Evolutionary conservation across 2,113 vertebrate species (phyloP).

Genomic region (Istiophorus platypterus): DNA sequence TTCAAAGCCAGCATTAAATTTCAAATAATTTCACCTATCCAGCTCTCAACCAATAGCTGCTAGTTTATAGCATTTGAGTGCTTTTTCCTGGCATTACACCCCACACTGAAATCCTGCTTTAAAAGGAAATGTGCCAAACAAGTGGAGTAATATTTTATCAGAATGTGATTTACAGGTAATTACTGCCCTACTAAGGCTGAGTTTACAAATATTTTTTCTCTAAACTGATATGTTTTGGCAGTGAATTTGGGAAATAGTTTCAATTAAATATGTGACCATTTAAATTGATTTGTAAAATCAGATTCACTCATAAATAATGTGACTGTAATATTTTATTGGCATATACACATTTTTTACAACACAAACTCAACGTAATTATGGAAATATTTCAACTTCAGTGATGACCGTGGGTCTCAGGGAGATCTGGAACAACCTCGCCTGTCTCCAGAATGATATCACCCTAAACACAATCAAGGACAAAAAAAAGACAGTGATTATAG

Average conservation of each 20-base stretch:
- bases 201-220: background rate
- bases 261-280: background rate
- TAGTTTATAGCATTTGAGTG: background rate
- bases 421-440: conserved; percentile 87
- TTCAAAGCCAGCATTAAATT: background rate
- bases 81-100: background rate
- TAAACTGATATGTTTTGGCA: background rate
- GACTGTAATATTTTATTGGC: conserved; percentile 70
- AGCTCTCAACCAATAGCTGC: no score
- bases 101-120: background rate
- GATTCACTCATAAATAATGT: background rate
- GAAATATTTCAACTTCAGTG: conserved; percentile 82
- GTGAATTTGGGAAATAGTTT: background rate
- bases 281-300: background rate
- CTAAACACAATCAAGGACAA: conserved; percentile 74
- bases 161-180: background rate
- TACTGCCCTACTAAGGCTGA: background rate
- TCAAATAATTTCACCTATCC: no score
- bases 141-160: background rate
- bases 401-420: conserved; percentile 84
- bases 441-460: conserved; percentile 91
- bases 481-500: background rate
- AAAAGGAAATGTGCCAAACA: background rate
- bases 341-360: conserved; percentile 80
- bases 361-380: conserved; percentile 34